These are phyloP conservation scores for Chromobotia macracanthus DNA, from an alignment of 2,797 vertebrate species.

Conservation along the genomic window DNA sequence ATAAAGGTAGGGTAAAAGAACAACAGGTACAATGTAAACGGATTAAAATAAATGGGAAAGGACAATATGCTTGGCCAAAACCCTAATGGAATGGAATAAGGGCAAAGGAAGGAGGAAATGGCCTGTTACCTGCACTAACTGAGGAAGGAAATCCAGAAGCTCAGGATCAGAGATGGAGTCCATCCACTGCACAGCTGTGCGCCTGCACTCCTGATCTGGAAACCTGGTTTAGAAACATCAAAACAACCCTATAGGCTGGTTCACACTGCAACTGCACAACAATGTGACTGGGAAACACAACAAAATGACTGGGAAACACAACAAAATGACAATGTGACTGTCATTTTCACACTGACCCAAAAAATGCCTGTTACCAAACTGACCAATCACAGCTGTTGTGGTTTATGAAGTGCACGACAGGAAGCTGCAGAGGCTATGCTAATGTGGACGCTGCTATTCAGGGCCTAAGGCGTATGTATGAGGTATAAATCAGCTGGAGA, in stretches of 20 bases:
- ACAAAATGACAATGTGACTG: too few species aligned
- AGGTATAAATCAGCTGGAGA: too few species aligned
- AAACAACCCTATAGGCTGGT: not conserved
- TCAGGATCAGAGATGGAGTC: conserved; percentile 91
- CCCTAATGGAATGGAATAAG: not conserved
- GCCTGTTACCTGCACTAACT: conserved; percentile 88
- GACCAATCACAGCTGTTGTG: too few species aligned
- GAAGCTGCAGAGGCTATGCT: too few species aligned
- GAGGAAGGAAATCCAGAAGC: conserved; percentile 94
- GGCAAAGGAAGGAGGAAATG: conserved; percentile 3
- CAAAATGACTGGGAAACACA: not conserved
- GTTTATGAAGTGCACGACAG: too few species aligned
- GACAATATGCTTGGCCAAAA: not conserved
- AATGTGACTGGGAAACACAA: not conserved
- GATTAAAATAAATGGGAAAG: not conserved
- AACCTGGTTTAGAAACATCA: conserved; percentile 76
- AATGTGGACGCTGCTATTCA: too few species aligned
- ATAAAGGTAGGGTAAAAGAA: not conserved
- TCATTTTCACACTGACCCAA: not conserved
- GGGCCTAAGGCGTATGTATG: too few species aligned
- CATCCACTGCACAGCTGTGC: conserved; percentile 93
- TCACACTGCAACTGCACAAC: too few species aligned
- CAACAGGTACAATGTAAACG: conserved; percentile 25
- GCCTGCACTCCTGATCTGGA: conserved; percentile 92
- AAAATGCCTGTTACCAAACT: not conserved